Base-by-base conservation (phyloP, 1,140 invertebrate genomes). In the Hylaeus anthracinus region DNA sequence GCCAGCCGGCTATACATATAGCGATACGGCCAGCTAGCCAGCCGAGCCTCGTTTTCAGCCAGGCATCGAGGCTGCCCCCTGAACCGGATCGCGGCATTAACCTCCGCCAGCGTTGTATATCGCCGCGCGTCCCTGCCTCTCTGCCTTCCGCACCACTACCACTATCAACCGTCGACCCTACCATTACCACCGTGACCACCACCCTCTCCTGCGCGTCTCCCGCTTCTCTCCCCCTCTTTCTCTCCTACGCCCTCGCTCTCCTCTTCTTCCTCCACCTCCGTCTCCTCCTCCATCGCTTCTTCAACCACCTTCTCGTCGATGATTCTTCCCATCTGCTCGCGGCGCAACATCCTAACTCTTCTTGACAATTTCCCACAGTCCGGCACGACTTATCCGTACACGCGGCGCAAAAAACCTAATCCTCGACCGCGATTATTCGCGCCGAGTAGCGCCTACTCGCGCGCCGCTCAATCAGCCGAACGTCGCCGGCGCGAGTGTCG, bases 11-110 rank as follows among this genome's bases (percentile, higher is more conserved):
- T 71, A 43, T 51, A 73, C 53, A 64, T 70, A 66, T 80, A 72
- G 56, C 77, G 43, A 39, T 65, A 64, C n/a, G 61, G 77, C 45
- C 14, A 73, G 12, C 26, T 60, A 72, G 39, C 61, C 70, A 63
- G 80, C 85, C 78, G 85, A 86, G 83, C 85, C 87, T 88, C 88
- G 89, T 89, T 90, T 90, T 90, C 86, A 88, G 83, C 63, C 86
- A 82, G 80, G 74, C 81, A 86, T 72, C 83, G 89, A 87, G 84
- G 82, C 85, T 90, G 89, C 88, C 89, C 88, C 90, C 86, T 91
- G 90, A 91, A 91, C 90, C 90, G 90, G 90, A 91, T 91, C 90
- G 87, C 90, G 85, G 88, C 87, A 90, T 91, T 90, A 91, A 91
- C 90, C 90, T 91, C 86, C 82, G 81, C 79, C 86, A 64, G 71